A percentile compares a stretch with the other conserved stretches of the same genome.
These are phyloP conservation scores for Notothenia coriiceps DNA, from an alignment of 2,113 vertebrate genomes.

Conservation along the genomic window DNA sequence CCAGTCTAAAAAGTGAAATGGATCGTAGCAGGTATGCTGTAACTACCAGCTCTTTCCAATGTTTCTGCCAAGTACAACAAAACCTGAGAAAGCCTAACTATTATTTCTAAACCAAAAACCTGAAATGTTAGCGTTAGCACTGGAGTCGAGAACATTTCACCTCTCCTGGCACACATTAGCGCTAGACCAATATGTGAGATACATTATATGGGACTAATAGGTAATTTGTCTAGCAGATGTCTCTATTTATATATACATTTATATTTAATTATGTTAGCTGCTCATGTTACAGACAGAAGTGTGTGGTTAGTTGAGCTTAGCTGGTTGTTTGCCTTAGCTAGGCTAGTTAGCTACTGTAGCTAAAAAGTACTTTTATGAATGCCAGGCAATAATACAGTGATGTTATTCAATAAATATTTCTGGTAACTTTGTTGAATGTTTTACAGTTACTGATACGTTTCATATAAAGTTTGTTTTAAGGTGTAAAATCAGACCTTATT, in stretches of 20 bases:
- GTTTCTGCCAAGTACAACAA: constrained; percentile 49
- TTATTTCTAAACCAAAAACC: constrained; percentile 1
- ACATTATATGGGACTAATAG: not conserved
- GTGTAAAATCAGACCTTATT: not conserved
- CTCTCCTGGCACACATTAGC: not conserved
- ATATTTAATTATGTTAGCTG: not conserved
- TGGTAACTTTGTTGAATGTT: not conserved
- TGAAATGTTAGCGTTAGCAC: not conserved
- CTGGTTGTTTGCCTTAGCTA: not conserved
- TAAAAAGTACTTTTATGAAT: too few relatives aligned
- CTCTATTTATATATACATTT: not conserved
- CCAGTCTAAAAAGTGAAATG: constrained; percentile 40
- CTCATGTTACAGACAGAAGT: not conserved
- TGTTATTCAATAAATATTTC: too few relatives aligned
- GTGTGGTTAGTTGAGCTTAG: not conserved
- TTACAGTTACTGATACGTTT: not conserved
- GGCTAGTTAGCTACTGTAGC: not conserved
- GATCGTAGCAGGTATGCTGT: constrained; percentile 44
- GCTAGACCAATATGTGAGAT: not conserved
- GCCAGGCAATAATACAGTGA: too few relatives aligned
- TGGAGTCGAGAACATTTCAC: not conserved
- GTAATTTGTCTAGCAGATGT: not conserved
- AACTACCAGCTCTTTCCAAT: constrained; percentile 46
- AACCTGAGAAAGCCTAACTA: constrained; percentile 22
- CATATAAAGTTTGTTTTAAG: not conserved